Conservation (phyloP, 2,888 invertebrate species). For the Caenorhabditis sinica region DNA sequence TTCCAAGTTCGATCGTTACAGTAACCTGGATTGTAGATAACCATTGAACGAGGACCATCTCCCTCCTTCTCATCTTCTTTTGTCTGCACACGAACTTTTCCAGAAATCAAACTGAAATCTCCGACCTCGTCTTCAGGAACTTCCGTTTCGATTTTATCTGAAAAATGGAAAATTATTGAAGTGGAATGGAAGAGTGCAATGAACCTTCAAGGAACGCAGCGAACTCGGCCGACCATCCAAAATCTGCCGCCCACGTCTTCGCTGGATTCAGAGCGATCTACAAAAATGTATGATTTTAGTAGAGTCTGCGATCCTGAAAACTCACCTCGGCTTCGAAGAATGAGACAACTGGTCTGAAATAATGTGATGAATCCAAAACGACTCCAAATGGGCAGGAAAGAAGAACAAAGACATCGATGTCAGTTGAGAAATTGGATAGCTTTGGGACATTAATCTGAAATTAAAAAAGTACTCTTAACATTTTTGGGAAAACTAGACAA, state of each 20-base stretch:
- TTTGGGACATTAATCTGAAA: slow-evolving; percentile 91
- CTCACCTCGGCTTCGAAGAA: slow-evolving; percentile 92
- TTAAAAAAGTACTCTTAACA: neutral
- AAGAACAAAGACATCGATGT: slow-evolving; percentile 93
- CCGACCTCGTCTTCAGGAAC: slow-evolving; percentile 55
- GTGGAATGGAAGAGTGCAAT: slow-evolving; percentile 18
- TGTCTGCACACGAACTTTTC: slow-evolving; percentile 74
- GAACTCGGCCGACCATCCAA: slow-evolving; percentile 81
- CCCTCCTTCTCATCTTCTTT: slow-evolving; percentile 48
- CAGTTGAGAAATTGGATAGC: slow-evolving; percentile 93
- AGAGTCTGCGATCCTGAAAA: neutral
- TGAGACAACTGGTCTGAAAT: slow-evolving; percentile 93
- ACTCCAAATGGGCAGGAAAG: slow-evolving; percentile 95
- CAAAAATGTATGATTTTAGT: neutral
- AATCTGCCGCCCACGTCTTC: slow-evolving; percentile 72
- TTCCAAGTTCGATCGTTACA: slow-evolving; percentile 89
- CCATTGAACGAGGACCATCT: slow-evolving; percentile 63
- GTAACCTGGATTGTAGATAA: slow-evolving; percentile 71
- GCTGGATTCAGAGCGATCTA: slow-evolving; percentile 71
- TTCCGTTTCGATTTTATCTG: slow-evolving; percentile 71
- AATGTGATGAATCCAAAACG: slow-evolving; percentile 89
- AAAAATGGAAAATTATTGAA: slow-evolving; percentile 47
- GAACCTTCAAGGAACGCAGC: slow-evolving; percentile 75
- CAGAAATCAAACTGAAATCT: slow-evolving; percentile 81
- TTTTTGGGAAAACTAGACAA: neutral